A percentile compares a stretch with the other conserved stretches of the same genome.
These are phyloP conservation scores for Phoxinus phoxinus DNA, from an alignment of 2,113 vertebrate species.

Conservation along the genomic window DNA sequence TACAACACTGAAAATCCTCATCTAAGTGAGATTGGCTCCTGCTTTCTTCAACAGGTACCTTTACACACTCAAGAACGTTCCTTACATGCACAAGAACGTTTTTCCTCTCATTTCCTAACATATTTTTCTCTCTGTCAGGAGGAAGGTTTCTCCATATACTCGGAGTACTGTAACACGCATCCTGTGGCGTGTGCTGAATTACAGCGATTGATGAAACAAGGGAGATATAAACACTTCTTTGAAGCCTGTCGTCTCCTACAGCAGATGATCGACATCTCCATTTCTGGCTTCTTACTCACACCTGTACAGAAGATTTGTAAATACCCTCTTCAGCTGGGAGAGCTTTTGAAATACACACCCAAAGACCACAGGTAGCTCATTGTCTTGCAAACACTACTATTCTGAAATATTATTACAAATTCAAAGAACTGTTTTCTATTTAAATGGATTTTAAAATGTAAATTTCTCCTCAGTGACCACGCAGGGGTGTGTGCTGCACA, in stretches of 20 bases:
- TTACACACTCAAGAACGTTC: neutral
- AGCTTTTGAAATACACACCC: conserved; percentile 94
- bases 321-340: conserved; percentile 94
- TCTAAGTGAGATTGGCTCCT: conserved; percentile 93
- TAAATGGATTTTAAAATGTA: neutral
- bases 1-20: conserved; percentile 95
- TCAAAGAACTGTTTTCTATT: neutral
- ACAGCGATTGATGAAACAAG: conserved; percentile 88
- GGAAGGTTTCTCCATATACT: conserved; percentile 95
- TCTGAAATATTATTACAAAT: neutral
- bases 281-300: conserved; percentile 93
- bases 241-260: conserved; percentile 96
- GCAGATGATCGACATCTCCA: conserved; percentile 98
- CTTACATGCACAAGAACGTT: too few relatives aligned
- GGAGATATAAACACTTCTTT: conserved; percentile 94
- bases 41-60: conserved; percentile 91
- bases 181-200: conserved; percentile 88
- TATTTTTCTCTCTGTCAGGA: conserved; percentile 76
- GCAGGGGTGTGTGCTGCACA: conserved; percentile 86
- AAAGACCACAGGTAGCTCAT: conserved; percentile 87
- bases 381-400: neutral
- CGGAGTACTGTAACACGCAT: conserved; percentile 97
- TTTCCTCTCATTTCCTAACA: conserved; percentile 51
- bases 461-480: conserved; percentile 82
- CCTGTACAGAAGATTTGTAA: conserved; percentile 99